phyloP scores from a whole-genome alignment of 2,797 vertebrate genomes.

The Lutjanus argentimaculatus region DNA sequence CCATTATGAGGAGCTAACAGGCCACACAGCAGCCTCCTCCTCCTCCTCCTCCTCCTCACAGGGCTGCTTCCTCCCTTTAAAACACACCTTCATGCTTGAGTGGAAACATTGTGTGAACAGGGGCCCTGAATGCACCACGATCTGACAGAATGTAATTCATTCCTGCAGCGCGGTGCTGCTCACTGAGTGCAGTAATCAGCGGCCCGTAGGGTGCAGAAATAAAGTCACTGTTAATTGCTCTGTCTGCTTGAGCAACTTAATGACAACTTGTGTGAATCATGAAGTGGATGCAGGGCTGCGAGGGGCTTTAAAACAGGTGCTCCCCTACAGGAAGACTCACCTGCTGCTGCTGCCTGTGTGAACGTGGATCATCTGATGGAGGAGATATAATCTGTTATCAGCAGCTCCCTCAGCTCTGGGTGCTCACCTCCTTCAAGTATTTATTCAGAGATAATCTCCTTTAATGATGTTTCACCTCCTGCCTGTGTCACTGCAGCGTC shows the following conservation, averaged over 20 bases:
- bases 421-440: slow-evolving; percentile 57
- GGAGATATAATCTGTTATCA: slow-evolving; percentile 68
- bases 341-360: slow-evolving; percentile 38
- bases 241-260: slow-evolving; percentile 67
- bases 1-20: slow-evolving; percentile 76
- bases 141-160: slow-evolving; percentile 52
- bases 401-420: slow-evolving; percentile 40
- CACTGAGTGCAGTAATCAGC: slow-evolving; percentile 48
- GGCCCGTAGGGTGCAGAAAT: slow-evolving; percentile 47
- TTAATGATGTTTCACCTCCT: slow-evolving; percentile 75
- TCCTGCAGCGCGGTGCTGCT: slow-evolving; percentile 49
- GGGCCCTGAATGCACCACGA: slow-evolving; percentile 38
- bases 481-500: slow-evolving; percentile 46
- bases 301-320: slow-evolving; percentile 44
- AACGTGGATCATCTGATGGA: slow-evolving; percentile 59
- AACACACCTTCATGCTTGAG: slow-evolving; percentile 64
- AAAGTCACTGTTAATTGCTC: slow-evolving; percentile 70
- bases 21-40: slow-evolving; percentile 44
- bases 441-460: slow-evolving; percentile 79
- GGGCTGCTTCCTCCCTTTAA: slow-evolving; percentile 23
- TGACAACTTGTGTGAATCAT: slow-evolving; percentile 66
- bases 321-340: slow-evolving; percentile 51
- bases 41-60: slow-evolving; percentile 7
- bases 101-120: slow-evolving; percentile 62
- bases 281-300: slow-evolving; percentile 22